Conservation (phyloP, 2,113 vertebrate species). For the Pantherophis guttatus region DNA sequence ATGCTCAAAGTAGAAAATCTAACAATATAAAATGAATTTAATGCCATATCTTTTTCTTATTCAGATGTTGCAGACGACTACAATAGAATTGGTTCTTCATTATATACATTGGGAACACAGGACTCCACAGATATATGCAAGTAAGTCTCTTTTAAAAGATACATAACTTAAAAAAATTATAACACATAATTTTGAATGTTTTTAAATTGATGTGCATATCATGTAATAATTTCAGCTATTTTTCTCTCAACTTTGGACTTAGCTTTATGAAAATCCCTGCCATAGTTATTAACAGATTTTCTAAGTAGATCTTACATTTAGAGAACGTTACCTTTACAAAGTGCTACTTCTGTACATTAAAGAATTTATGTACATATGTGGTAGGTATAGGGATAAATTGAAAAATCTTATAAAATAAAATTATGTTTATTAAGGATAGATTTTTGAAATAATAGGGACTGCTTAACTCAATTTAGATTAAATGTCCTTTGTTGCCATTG, state of each 20-base stretch:
- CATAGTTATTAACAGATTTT: not conserved
- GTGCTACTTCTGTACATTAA: not conserved
- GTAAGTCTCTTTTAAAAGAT: constrained; percentile 71
- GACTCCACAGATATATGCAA: constrained; percentile 98
- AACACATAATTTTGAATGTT: not conserved
- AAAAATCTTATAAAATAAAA: not conserved
- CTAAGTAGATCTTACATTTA: not conserved
- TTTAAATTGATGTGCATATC: not conserved
- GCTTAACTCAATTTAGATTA: not conserved
- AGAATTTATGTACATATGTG: not conserved
- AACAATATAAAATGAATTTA: constrained; percentile 39
- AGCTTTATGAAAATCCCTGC: not conserved
- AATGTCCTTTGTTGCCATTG: not conserved
- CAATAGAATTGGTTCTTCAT: constrained; percentile 96
- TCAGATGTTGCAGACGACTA: constrained; percentile 93
- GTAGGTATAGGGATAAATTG: not conserved
- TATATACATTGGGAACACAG: constrained; percentile 94
- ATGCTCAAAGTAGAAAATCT: not conserved
- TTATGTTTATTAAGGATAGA: not conserved
- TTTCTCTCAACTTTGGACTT: not conserved
- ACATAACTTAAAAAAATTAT: not conserved
- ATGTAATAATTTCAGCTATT: not conserved
- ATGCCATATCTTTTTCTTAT: constrained; percentile 41
- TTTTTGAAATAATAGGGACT: not conserved
- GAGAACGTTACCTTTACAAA: not conserved